Evolutionary conservation across 2,113 vertebrate genomes (phyloP).

Genomic region (Pristiophorus japonicus): DNA sequence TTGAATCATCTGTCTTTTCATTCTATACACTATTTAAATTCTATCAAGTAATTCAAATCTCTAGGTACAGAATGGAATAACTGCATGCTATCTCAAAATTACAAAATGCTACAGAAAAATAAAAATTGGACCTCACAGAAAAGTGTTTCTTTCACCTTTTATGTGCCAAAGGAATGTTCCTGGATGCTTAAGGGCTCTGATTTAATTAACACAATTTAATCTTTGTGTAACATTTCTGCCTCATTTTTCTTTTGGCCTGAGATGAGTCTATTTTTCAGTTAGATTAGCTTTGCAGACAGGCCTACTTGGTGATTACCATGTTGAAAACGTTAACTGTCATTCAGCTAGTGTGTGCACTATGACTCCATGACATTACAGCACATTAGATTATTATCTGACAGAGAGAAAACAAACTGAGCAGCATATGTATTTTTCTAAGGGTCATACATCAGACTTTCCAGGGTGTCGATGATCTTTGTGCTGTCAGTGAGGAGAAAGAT

Average conservation of each 20-base stretch:
- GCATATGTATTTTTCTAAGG: neutral
- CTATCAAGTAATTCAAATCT: neutral
- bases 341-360: neutral
- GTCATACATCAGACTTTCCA: neutral
- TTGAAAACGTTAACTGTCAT: neutral
- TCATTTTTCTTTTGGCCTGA: slow-evolving; percentile 7
- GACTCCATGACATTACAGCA: neutral
- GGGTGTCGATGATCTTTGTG: neutral
- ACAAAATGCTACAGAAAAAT: neutral
- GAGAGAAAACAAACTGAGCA: neutral
- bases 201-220: neutral
- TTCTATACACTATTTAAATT: neutral
- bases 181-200: neutral
- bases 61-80: neutral
- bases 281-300: neutral
- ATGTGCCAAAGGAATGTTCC: neutral
- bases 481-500: neutral
- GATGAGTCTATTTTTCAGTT: neutral
- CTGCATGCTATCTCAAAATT: neutral
- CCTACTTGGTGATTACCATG: neutral
- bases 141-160: neutral
- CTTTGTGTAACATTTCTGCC: neutral
- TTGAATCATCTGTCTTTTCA: slow-evolving; percentile 17
- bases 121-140: neutral
- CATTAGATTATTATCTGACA: neutral